These are phyloP conservation scores for Axis porcinus DNA, from an alignment of 2,113 vertebrate genomes.

Conservation along the genomic window DNA sequence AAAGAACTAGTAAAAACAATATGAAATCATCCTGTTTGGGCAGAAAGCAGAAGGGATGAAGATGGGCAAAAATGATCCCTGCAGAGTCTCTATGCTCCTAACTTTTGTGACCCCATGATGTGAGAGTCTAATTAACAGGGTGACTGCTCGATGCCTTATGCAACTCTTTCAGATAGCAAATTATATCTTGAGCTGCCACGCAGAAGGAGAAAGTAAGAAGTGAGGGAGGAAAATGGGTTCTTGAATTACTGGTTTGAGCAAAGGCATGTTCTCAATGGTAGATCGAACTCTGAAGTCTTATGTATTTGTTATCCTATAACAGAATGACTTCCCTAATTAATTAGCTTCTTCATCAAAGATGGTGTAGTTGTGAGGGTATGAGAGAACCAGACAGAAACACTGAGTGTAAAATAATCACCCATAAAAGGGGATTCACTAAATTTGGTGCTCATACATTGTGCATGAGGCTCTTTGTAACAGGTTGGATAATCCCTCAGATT, in stretches of 20 bases:
- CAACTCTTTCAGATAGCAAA: conserved; percentile 19
- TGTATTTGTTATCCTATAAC: background rate
- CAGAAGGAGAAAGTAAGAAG: background rate
- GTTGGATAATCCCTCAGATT: conserved; percentile 45
- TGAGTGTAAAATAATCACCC: background rate
- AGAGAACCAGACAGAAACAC: conserved; percentile 14
- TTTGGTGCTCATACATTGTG: background rate
- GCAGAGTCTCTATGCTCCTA: background rate
- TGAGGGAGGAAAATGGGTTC: background rate
- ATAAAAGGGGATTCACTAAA: background rate
- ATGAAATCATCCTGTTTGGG: background rate
- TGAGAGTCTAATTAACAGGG: background rate
- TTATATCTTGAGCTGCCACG: background rate
- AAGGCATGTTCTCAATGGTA: background rate
- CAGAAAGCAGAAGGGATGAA: background rate
- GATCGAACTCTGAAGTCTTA: background rate
- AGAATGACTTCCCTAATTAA: background rate
- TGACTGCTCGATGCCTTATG: background rate
- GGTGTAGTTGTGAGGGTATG: background rate
- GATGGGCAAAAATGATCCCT: conserved; percentile 29
- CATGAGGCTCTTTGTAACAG: conserved; percentile 22
- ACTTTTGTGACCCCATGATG: conserved; percentile 42
- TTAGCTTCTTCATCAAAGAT: background rate
- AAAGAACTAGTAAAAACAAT: conserved; percentile 58
- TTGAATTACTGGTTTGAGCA: background rate